Evolutionary conservation across 92 coral and sea anemone genomes (phyloP).

Genomic region (Epizoanthus illoricatus): DNA sequence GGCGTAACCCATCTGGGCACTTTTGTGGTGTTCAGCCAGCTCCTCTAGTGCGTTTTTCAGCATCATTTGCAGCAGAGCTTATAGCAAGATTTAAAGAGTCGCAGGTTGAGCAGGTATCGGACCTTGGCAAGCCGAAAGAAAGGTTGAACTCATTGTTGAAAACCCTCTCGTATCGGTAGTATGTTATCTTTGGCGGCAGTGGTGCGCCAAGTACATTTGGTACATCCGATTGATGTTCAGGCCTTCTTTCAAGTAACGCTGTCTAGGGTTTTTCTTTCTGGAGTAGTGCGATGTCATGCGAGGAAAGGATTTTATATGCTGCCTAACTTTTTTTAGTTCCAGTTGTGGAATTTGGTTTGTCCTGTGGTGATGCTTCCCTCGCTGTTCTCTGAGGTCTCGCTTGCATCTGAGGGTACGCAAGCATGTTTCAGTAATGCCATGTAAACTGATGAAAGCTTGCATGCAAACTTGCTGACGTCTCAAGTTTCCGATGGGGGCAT

Average conservation of each 20-base stretch:
- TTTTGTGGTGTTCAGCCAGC: too few relatives aligned
- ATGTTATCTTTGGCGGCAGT: not conserved
- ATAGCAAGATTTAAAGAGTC: conserved; percentile 2
- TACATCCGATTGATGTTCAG: too few relatives aligned
- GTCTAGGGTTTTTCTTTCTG: too few relatives aligned
- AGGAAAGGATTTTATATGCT: too few relatives aligned
- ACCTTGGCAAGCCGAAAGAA: conserved; percentile 41
- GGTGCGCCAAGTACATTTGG: not conserved
- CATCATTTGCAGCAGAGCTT: not conserved
- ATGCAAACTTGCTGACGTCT: conserved; percentile 4
- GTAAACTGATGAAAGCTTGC: not conserved
- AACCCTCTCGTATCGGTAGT: not conserved
- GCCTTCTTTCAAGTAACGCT: too few relatives aligned
- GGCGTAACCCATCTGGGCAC: not conserved
- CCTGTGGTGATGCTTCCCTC: too few relatives aligned
- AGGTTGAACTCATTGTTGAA: conserved; percentile 28
- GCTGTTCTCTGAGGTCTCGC: too few relatives aligned
- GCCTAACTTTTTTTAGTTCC: too few relatives aligned
- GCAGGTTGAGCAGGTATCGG: conserved; percentile 46
- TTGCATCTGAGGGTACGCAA: too few relatives aligned
- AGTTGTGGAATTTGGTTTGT: too few relatives aligned
- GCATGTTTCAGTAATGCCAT: not conserved
- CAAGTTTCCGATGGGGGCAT: not conserved
- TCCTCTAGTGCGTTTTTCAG: not conserved
- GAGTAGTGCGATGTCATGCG: too few relatives aligned